Evolutionary conservation across 2,888 invertebrate species (phyloP), one percentile per base, ranked within the genome.

Genomic region (Pyralis farinalis): DNA sequence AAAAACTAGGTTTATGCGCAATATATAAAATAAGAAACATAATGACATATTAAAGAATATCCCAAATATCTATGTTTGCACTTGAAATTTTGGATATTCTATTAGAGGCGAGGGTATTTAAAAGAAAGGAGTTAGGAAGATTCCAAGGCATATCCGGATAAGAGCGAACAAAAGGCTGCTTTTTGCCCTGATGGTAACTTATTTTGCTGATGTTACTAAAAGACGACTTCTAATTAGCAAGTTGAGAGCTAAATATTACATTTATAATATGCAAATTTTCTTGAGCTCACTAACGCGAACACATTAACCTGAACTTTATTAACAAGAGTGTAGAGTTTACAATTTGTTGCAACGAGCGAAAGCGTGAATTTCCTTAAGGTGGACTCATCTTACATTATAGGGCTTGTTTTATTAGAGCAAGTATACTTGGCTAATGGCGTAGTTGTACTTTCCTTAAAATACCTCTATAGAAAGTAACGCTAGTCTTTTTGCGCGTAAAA

Each of bases 211-310:
- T 81, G 56, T 45, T 85, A 73, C 80, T 49, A 51, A 16, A 74
- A 78, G 74, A 77, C 71, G 69, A 67, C 74, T 80, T 78, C 83
- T 86, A 86, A 87, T 87, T 87, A 87, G 81, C 83, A 84, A 84
- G 80, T 83, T 79, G 80, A 81, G 79, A 82, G 84, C 81, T 83
- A 85, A 86, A 84, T 85, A 86, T 86, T 80, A 86, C 84, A 85
- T 84, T 86, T 86, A 85, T 84, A 83, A 81, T 81, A 85, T 85
- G 84, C 83, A 87, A 85, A 87, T 85, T 81, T 80, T 66, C 57
- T 71, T 64, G 60, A 71, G 62, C 52, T 55, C 63, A 55, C 60
- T 54, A 62, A 57, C 48, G 51, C 48, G 42, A 46, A 49, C 48
- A 45, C 42, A 40, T 59, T 63, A 72, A 67, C 66, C 48, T 75